A percentile compares a stretch with the other conserved stretches of the same genome.
These are phyloP conservation scores for Falco punctatus DNA, from an alignment of 2,113 vertebrate species.

Conservation along the genomic window DNA sequence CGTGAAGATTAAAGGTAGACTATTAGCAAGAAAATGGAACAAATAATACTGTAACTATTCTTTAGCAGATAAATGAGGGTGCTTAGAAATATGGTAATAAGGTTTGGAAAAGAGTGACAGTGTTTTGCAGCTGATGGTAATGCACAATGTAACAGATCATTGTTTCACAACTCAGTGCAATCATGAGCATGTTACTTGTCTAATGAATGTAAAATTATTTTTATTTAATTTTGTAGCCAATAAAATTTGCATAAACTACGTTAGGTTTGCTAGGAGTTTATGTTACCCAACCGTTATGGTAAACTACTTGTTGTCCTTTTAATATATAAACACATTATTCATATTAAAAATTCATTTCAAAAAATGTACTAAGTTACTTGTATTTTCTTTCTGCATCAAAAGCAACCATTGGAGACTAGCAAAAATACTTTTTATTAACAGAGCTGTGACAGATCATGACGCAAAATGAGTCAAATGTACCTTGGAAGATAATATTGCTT, in stretches of 20 bases:
- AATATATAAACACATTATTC: neutral
- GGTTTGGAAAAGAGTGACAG: neutral
- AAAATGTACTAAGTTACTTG: neutral
- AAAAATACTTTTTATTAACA: neutral
- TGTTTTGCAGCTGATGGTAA: neutral
- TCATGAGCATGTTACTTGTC: neutral
- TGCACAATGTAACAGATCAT: neutral
- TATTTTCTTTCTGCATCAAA: neutral
- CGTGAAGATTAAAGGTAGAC: neutral
- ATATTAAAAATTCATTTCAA: neutral
- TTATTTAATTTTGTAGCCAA: neutral
- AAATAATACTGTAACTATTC: neutral
- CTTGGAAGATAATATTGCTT: neutral
- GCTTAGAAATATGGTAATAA: neutral
- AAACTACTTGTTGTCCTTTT: neutral
- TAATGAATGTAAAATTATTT: slow-evolving; percentile 14
- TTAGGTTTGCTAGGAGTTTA: neutral
- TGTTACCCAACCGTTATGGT: neutral
- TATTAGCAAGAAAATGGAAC: neutral
- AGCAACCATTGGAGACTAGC: neutral
- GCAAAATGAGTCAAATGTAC: neutral
- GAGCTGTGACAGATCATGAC: neutral
- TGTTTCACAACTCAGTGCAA: neutral
- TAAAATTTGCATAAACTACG: neutral
- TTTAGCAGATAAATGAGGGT: neutral